Evolutionary conservation across 2,888 invertebrate species (phyloP).

Genomic region (Drosophila diplacantha): DNA sequence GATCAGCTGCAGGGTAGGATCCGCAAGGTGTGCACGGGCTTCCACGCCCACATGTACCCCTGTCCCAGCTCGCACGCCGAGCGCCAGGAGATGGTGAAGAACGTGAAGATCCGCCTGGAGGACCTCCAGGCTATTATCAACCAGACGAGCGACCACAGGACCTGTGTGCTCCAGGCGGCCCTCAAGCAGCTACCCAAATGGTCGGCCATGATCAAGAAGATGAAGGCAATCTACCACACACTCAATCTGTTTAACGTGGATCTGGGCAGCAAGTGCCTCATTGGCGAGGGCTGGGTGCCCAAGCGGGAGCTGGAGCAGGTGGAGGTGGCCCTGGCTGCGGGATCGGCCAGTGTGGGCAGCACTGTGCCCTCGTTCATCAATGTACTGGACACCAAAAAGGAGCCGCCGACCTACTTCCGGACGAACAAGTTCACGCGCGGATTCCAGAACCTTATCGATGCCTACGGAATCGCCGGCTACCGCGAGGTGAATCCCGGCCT

Average conservation of each 20-base stretch:
- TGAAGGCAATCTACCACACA: conserved; percentile 95
- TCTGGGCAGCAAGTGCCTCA: conserved; percentile 91
- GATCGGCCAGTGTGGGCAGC: conserved; percentile 89
- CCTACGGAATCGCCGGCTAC: conserved; percentile 95
- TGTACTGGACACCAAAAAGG: conserved; percentile 87
- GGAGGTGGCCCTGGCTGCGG: conserved; percentile 87
- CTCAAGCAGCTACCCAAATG: conserved; percentile 89
- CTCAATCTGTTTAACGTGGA: conserved; percentile 94
- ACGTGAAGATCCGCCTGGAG: conserved; percentile 88
- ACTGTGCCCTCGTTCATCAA: conserved; percentile 95
- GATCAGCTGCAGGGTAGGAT: conserved; percentile 89
- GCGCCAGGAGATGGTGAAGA: conserved; percentile 88
- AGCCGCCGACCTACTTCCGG: conserved; percentile 93
- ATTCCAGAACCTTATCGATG: conserved; percentile 94
- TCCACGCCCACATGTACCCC: conserved; percentile 90
- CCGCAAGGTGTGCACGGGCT: conserved; percentile 91
- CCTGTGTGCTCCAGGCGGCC: conserved; percentile 87
- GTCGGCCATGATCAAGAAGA: conserved; percentile 88
- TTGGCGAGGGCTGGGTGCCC: conserved; percentile 93
- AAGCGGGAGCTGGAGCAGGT: conserved; percentile 84
- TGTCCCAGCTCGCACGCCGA: conserved; percentile 89
- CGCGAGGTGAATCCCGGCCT: conserved; percentile 94
- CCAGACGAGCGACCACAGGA: conserved; percentile 90
- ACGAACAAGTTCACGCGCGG: conserved; percentile 94
- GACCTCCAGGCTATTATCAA: conserved; percentile 87